Evolutionary conservation across 2,113 vertebrate genomes (phyloP).

Genomic region (Himantopus leucocephalus): DNA sequence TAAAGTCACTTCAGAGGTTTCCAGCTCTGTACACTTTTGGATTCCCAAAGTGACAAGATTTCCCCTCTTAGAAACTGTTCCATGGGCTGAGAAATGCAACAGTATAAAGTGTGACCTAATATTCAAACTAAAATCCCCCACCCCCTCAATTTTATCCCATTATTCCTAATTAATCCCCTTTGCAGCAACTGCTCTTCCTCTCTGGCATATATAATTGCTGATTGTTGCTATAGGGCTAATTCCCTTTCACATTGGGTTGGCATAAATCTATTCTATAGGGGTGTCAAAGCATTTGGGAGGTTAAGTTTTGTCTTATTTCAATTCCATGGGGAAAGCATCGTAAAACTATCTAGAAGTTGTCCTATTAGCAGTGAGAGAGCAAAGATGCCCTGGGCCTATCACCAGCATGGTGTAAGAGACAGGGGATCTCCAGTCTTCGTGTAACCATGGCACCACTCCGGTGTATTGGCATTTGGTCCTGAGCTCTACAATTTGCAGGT

Average conservation of each 20-base stretch:
- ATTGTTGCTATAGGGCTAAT: not conserved
- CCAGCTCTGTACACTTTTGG: not conserved
- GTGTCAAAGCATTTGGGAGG: not conserved
- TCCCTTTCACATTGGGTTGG: not conserved
- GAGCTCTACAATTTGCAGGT: not conserved
- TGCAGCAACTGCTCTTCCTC: not conserved
- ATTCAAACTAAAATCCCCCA: not conserved
- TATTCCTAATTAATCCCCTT: not conserved
- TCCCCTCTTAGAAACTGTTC: not conserved
- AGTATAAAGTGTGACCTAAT: not conserved
- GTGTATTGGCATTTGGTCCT: rapidly evolving
- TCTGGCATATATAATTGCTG: not conserved
- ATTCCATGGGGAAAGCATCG: not conserved
- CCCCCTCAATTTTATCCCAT: not conserved
- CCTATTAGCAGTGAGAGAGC: not conserved
- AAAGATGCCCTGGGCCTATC: not conserved
- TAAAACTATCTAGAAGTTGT: not conserved
- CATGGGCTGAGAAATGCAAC: not conserved
- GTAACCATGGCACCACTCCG: not conserved
- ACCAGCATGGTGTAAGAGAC: rapidly evolving
- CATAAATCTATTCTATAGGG: not conserved
- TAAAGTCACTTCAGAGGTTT: not conserved
- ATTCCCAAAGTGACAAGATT: not conserved
- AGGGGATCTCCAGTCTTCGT: not conserved
- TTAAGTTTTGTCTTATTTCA: not conserved